Evolutionary conservation across 2,113 vertebrate genomes (phyloP), one percentile per base, ranked within the genome.

Genomic region (Leucosticte australis): DNA sequence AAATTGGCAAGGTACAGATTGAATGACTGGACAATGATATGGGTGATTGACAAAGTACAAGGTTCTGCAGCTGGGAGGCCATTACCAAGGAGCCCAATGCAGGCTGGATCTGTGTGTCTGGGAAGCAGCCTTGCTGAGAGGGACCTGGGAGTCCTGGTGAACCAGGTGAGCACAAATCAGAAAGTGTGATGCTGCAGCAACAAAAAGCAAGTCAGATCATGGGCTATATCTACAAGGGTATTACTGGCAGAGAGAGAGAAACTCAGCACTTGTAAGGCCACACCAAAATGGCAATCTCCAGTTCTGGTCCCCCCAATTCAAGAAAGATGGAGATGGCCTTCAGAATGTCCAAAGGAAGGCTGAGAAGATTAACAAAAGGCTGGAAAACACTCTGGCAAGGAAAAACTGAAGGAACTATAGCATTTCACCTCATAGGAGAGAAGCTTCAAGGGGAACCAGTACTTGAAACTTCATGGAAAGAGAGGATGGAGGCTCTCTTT

Each of bases 151-250:
- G 2, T 64, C 31, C 19, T 31, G 67, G 17, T 50, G 50, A 56
- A 10, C 21, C 15, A 42, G 35, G 5, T 63, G n/a, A 35, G 18
- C 49, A 6, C 0, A 0, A 50, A 7, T 20, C 17, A 44, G 24
- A 22, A 23, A 55, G 8, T 5, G 65, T 12, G 15, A 31, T 3
- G 1, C 28, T 68, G 24, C 9, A 44, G 28, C 35, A 56, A n/a
- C 8, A 37, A 56, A 74, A 79, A 28, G 21, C 9, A 24, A 57
- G n/a, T n/a, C 2, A 7, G 9, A 46, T 11, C 13, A 15, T 21
- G 37, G 33, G 3, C 37, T 69, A 2, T 5, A 15, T 13, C 24
- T 31, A 5, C 42, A 35, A 24, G 22, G 42, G 3, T 15, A 14
- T 39, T 50, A 79, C 21, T n/a, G 12, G 15, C 6, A 31, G 37